Evolutionary conservation across 2,113 vertebrate genomes (phyloP).

Genomic region (Brienomyrus longianalis): DNA sequence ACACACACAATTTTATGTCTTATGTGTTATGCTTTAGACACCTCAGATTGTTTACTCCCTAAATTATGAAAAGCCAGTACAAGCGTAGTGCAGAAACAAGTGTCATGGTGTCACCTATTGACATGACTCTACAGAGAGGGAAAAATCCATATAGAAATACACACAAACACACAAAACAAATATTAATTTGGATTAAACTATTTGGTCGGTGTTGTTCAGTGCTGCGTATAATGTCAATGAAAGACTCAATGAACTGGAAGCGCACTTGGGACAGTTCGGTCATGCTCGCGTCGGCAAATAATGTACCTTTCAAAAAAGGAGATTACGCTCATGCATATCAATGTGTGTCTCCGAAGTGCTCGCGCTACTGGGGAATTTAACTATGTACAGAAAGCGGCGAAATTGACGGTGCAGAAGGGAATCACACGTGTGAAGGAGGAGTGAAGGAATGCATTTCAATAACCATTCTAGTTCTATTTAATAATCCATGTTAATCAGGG

Average conservation of each 20-base stretch:
- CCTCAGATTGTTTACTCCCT: neutral
- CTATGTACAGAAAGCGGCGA: neutral
- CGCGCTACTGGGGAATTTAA: neutral
- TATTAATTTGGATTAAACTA: neutral
- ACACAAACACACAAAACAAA: neutral
- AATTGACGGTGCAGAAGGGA: neutral
- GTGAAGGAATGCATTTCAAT: neutral
- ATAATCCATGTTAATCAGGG: neutral
- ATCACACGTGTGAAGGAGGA: neutral
- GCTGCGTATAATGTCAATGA: neutral
- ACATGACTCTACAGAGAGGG: neutral
- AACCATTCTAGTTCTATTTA: neutral
- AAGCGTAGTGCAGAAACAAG: neutral
- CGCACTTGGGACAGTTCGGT: neutral
- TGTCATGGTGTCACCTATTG: neutral
- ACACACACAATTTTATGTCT: neutral
- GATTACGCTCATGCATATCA: neutral
- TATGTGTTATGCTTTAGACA: neutral
- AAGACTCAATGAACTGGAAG: neutral
- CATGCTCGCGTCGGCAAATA: neutral
- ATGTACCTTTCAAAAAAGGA: neutral
- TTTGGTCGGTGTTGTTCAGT: neutral
- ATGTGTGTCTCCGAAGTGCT: neutral
- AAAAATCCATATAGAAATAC: neutral
- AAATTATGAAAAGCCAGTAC: neutral